Evolutionary conservation across 1,140 invertebrate species (phyloP), one percentile per base, ranked within the genome.

Genomic region (Drosophila neocordata): DNA sequence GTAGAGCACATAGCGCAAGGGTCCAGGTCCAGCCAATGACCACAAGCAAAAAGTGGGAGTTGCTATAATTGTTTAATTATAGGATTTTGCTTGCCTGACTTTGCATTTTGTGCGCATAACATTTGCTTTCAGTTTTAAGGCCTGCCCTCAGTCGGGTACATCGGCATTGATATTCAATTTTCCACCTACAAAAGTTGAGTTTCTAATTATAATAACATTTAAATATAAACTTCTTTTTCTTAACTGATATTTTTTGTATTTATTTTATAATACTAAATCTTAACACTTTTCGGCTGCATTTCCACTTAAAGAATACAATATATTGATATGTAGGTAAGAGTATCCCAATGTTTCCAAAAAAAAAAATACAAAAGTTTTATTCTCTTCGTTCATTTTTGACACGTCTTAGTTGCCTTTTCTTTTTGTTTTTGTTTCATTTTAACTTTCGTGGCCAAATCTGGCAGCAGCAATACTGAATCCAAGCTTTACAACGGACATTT

Each of bases 31-130:
- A 66, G 56, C 70, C 73, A 76, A 83, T 79, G 82, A 84, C 82
- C 89, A 75, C 75, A 48, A 82, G 89, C 89, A 79, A 90, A 88
- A 91, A 91, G 89, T 91, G 89, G 89, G 89, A 91, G 89, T 91
- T 91, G 85, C 89, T 90, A 91, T 91, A 91, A 91, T 91, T 91
- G 89, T 91, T 91, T 91, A 91, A 91, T 91, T 91, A 91, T 91
- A 91, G 89, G 89, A 91, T 82, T 91, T 91, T 91, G 89, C 80
- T 79, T 78, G 73, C 78, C 89, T 83, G 85, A 81, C 85, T 89
- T 85, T 90, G 87, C 85, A 89, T 90, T 90, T 90, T 90, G 81
- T 69, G 81, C 81, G 79, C 78, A 85, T 80, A 82, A 89, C 79
- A 79, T 88, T 88, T 88, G 84, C 83, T 75, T 74, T 76, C 77